Evolutionary conservation across 2,113 vertebrate genomes (phyloP).

Genomic region (Boulengeromyrus knoepffleri): DNA sequence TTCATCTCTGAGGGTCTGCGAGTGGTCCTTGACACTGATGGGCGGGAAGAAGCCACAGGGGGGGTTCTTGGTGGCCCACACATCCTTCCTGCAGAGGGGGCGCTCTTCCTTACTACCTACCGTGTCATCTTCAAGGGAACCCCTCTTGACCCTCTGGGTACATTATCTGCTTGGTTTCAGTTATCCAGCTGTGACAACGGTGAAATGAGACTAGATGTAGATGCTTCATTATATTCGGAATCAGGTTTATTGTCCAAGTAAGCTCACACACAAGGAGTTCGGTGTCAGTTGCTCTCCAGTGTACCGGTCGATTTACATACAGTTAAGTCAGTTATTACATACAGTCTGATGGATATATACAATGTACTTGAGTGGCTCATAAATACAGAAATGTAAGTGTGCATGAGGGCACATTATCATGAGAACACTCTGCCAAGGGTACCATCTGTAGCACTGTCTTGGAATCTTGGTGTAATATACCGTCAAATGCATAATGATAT

Average conservation of each 20-base stretch:
- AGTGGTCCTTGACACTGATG: constrained; percentile 87
- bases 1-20: constrained; percentile 86
- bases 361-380: not conserved
- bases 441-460: not conserved
- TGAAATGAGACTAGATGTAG: not conserved
- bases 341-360: not conserved
- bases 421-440: not conserved
- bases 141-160: constrained; percentile 90
- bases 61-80: constrained; percentile 88
- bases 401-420: not conserved
- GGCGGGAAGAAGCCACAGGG: constrained; percentile 88
- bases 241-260: not conserved
- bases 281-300: not conserved
- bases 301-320: not conserved
- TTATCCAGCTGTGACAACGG: not conserved
- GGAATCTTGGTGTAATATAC: not conserved
- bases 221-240: not conserved
- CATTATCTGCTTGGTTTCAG: constrained; percentile 13
- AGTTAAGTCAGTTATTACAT: not conserved
- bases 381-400: not conserved
- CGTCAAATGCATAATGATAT: not conserved
- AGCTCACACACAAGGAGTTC: not conserved
- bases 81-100: constrained; percentile 95
- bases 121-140: constrained; percentile 94
- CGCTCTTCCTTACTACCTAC: constrained; percentile 92